These are phyloP conservation scores for Lordiphosa stackelbergi DNA, from an alignment of 1,140 invertebrate species.

Conservation along the genomic window DNA sequence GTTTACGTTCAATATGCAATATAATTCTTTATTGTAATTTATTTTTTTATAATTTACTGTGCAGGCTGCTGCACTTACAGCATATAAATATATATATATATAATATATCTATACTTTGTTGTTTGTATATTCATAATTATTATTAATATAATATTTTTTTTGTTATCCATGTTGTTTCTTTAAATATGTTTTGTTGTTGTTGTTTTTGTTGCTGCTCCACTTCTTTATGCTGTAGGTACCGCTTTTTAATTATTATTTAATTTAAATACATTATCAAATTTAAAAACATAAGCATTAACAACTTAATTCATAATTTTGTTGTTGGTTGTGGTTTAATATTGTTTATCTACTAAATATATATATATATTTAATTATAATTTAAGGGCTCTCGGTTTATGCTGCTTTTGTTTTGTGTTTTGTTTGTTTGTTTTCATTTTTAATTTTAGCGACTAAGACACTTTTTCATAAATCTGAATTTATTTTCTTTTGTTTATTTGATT, in stretches of 20 bases:
- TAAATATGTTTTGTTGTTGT: slow-evolving; percentile 69
- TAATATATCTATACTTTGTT: slow-evolving; percentile 32
- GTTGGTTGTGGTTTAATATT: slow-evolving; percentile 23
- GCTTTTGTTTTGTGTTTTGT: slow-evolving; percentile 22
- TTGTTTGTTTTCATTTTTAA: slow-evolving; percentile 12
- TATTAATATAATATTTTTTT: slow-evolving; percentile 55
- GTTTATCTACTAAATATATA: slow-evolving; percentile 32
- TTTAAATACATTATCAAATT: slow-evolving; percentile 40
- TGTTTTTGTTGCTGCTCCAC: slow-evolving; percentile 29
- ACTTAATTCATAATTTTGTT: slow-evolving; percentile 52
- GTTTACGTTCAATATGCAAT: slow-evolving; percentile 54
- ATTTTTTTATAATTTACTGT: slow-evolving; percentile 46
- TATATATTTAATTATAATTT: slow-evolving; percentile 29
- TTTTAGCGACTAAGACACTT: slow-evolving; percentile 71
- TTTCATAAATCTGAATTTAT: slow-evolving; percentile 56
- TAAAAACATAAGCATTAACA: slow-evolving; percentile 73
- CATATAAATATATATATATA: slow-evolving; percentile 45
- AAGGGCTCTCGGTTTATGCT: slow-evolving; percentile 50
- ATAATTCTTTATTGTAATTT: slow-evolving; percentile 74
- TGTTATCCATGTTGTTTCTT: slow-evolving; percentile 60
- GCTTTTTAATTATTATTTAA: slow-evolving; percentile 21
- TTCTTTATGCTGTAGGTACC: slow-evolving; percentile 68
- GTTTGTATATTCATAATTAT: slow-evolving; percentile 24
- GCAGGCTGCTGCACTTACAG: slow-evolving; percentile 38
- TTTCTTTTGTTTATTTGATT: slow-evolving; percentile 27